Conservation (phyloP, 2,888 invertebrate genomes). For the Cyclophora punctaria region DNA sequence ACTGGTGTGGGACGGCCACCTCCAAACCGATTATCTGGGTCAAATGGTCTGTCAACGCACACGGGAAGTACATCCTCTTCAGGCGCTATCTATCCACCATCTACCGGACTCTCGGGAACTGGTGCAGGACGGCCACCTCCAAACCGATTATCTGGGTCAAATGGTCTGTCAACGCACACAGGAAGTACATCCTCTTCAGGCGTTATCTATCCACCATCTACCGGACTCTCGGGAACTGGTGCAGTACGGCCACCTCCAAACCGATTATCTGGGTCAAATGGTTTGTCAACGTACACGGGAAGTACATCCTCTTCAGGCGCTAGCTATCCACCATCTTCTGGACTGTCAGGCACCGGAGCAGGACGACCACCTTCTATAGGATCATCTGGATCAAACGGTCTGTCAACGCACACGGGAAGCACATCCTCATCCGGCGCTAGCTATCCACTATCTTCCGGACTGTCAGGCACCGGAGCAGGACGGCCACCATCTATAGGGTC, state of each 20-base stretch:
- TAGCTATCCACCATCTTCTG: slow-evolving; percentile 14
- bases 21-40: background rate
- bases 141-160: slow-evolving; percentile 12
- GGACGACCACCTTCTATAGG: too few species aligned
- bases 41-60: background rate
- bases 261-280: too few species aligned
- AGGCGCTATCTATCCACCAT: slow-evolving; percentile 9
- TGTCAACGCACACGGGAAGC: background rate
- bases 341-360: slow-evolving; percentile 7
- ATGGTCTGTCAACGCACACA: background rate
- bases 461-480: slow-evolving; percentile 15
- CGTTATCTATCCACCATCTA: slow-evolving; percentile 10
- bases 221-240: slow-evolving; percentile 18
- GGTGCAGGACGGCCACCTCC: too few species aligned
- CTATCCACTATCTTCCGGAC: slow-evolving; percentile 22
- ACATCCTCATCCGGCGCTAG: slow-evolving; percentile 1
- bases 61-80: too few species aligned
- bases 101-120: slow-evolving; percentile 11
- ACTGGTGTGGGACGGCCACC: slow-evolving; percentile 6
- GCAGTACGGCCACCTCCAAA: background rate
- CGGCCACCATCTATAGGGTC: slow-evolving; percentile 15
- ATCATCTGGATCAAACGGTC: slow-evolving; percentile 12
- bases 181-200: background rate
- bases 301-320: too few species aligned
- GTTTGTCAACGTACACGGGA: too few species aligned